Evolutionary conservation across 2,888 invertebrate species (phyloP), one percentile per base, ranked within the genome.

Genomic region (Siphonodentalium dalli): DNA sequence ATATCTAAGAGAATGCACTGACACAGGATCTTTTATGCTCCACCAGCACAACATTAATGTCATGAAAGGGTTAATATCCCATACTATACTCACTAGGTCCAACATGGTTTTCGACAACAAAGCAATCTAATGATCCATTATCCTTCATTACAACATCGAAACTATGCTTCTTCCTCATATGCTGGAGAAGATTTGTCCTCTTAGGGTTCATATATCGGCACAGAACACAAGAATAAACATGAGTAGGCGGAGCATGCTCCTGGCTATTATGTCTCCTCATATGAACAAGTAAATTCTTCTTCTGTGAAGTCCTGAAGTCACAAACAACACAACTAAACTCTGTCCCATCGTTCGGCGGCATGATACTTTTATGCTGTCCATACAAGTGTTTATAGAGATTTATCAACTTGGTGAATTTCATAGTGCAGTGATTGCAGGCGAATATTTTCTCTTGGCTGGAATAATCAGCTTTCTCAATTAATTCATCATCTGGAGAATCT

Each of bases 321-420:
- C 79, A 79, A 8, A 78, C 75, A 9, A 78, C 77, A 66, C 79
- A 79, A 42, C 68, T 64, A 48, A 65, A 74, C 33, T 70, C 71
- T 37, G 64, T 67, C 3, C 52, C 55, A 1, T 60, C 53, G 20
- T 64, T 63, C 3, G 67, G 52, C 1, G 69, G 70, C 68, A 74
- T 71, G 28, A 74, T 65, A 37, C 64, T 58, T 20, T 65, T 66
- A 45, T 79, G 79, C 53, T 78, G 78, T 1, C 72, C 68, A 55
- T 75, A 71, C 28, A 79, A 52, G 54, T 79, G 79, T 52, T 78
- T 79, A 61, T 78, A 78, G 28, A 79, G 64, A 56, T 77, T 78
- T n/a, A 79, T 69, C 42, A 77, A 54, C 50, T 77, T 78, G 8
- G 75, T 60, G 65, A 79, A 79, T 47, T 72, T 79, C 78, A 79